Evolutionary conservation across 2,113 vertebrate genomes (phyloP).

Genomic region (Grantiella picta): DNA sequence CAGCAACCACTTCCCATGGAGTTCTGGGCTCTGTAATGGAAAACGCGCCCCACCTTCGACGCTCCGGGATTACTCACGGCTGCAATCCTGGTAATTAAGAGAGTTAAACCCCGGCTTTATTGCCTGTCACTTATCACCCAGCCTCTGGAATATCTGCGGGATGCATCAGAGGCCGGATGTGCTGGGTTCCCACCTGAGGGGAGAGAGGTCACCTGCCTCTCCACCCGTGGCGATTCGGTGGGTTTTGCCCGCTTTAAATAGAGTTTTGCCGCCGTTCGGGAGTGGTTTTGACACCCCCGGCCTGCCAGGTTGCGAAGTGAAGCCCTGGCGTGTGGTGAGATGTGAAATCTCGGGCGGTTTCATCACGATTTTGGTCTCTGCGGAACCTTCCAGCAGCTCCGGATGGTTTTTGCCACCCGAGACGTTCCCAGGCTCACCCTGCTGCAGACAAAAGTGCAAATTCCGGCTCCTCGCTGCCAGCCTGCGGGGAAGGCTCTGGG

Average conservation of each 20-base stretch:
- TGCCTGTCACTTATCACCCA: conserved; percentile 35
- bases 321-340: background rate
- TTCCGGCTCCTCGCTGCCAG: background rate
- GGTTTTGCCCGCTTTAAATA: background rate
- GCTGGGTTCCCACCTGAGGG: background rate
- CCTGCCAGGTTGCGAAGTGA: background rate
- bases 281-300: background rate
- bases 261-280: too few relatives aligned
- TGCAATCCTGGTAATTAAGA: conserved; percentile 53
- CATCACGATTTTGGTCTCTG: background rate
- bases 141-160: background rate
- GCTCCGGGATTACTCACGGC: conserved; percentile 65
- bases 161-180: background rate
- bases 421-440: background rate
- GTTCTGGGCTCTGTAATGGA: conserved; percentile 50
- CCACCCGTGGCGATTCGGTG: background rate
- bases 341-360: background rate
- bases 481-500: background rate
- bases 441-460: rapidly evolving
- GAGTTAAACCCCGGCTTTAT: conserved; percentile 57
- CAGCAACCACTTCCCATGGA: conserved; percentile 42
- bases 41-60: conserved; percentile 64
- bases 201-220: background rate
- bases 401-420: background rate
- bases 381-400: background rate